Percentiles rank a stretch among this genome's conserved stretches.
Conservation (phyloP, 2,113 vertebrate species). For the Osmerus eperlanus region DNA sequence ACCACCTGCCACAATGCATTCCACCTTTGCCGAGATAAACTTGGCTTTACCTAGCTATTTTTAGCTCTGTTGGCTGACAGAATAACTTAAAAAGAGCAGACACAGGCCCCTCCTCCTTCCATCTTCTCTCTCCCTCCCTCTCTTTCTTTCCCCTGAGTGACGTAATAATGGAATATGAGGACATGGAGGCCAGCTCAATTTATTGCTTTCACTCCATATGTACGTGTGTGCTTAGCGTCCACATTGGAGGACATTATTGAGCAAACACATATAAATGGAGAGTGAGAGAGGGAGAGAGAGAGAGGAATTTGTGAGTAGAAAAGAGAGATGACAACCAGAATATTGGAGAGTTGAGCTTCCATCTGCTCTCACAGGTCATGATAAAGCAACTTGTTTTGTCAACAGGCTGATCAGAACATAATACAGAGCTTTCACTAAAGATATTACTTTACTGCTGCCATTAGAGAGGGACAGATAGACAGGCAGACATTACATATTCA, state of each 20-base stretch:
- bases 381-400: too few relatives aligned
- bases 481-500: background rate
- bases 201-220: slow-evolving; percentile 21
- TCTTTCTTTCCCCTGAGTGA: slow-evolving; percentile 21
- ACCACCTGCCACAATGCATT: slow-evolving; percentile 35
- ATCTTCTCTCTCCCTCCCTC: slow-evolving; percentile 7
- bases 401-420: too few relatives aligned
- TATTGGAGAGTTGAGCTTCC: too few relatives aligned
- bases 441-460: too few relatives aligned
- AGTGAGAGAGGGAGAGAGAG: background rate
- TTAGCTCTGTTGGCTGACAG: slow-evolving; percentile 55
- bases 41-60: slow-evolving; percentile 51
- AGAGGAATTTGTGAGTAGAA: background rate
- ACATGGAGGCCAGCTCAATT: slow-evolving; percentile 30
- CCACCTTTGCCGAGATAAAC: slow-evolving; percentile 53
- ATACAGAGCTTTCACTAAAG: too few relatives aligned
- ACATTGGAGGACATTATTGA: background rate
- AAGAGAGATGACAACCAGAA: too few relatives aligned
- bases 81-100: slow-evolving; percentile 42
- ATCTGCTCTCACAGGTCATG: too few relatives aligned
- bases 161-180: slow-evolving; percentile 23
- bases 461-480: background rate
- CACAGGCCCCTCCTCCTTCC: slow-evolving; percentile 23
- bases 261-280: background rate
- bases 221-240: background rate